Percentiles rank a stretch among this genome's conserved stretches.
These are phyloP conservation scores for Microctenopoma lineatum DNA, from an alignment of 2,797 vertebrate genomes.

Conservation along the genomic window DNA sequence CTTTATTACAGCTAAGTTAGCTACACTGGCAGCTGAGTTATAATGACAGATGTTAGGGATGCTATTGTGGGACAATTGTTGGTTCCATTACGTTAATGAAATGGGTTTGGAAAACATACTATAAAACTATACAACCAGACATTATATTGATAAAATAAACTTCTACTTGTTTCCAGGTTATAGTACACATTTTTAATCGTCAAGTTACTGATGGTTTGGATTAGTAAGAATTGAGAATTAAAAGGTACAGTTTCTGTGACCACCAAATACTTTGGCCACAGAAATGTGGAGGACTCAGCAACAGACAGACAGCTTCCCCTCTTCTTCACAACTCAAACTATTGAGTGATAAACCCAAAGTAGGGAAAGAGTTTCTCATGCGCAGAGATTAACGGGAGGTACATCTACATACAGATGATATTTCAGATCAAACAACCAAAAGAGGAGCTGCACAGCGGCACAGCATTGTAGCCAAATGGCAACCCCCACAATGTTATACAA, in stretches of 20 bases:
- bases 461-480: not conserved
- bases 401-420: not conserved
- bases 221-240: too few species aligned
- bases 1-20: slow-evolving; percentile 3
- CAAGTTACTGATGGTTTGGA: not conserved
- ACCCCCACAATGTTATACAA: not conserved
- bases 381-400: not conserved
- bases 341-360: slow-evolving; percentile 56
- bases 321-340: slow-evolving; percentile 52
- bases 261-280: slow-evolving; percentile 63
- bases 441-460: not conserved
- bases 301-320: slow-evolving; percentile 73
- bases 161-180: not conserved
- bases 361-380: not conserved
- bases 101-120: slow-evolving; percentile 16
- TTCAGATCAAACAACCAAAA: not conserved
- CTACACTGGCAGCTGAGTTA: slow-evolving; percentile 15
- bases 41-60: slow-evolving; percentile 5
- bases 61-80: slow-evolving; percentile 9
- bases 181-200: not conserved
- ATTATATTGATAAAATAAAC: slow-evolving; percentile 4
- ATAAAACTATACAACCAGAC: not conserved
- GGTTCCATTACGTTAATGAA: slow-evolving; percentile 11
- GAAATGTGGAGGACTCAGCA: slow-evolving; percentile 60
- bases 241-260: slow-evolving; percentile 42